These are phyloP conservation scores for Cardinalis cardinalis DNA, from an alignment of 2,113 vertebrate species.

Conservation along the genomic window DNA sequence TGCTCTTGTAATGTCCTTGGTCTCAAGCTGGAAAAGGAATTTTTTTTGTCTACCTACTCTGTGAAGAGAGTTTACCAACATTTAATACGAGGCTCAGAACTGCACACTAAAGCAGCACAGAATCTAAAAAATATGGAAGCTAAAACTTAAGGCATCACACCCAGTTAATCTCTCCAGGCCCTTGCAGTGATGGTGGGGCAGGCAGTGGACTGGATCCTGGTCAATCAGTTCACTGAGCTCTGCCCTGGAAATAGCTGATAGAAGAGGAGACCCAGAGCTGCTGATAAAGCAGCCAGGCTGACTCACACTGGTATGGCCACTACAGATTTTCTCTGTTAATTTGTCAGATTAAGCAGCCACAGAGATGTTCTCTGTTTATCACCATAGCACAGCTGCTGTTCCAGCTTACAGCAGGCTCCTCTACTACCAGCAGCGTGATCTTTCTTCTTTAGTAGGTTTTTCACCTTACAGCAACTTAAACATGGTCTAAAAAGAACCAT, in stretches of 20 bases:
- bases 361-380: conserved; percentile 2
- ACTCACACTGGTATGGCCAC: background rate
- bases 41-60: background rate
- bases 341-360: background rate
- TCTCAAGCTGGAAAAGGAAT: background rate
- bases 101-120: background rate
- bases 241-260: background rate
- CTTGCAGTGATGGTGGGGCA: background rate
- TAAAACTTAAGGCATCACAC: background rate
- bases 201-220: background rate
- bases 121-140: background rate
- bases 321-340: background rate
- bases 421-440: background rate
- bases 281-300: background rate
- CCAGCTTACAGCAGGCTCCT: background rate
- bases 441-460: background rate
- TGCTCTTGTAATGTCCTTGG: background rate
- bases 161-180: background rate
- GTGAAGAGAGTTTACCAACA: background rate
- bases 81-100: background rate
- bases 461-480: background rate
- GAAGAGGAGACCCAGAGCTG: background rate
- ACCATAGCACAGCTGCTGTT: background rate
- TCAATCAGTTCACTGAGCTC: background rate
- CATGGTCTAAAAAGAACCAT: background rate